A percentile compares a stretch with the other conserved stretches of the same genome.
phyloP scores from a whole-genome alignment of 2,797 vertebrate species.

The Prunella strophiata region DNA sequence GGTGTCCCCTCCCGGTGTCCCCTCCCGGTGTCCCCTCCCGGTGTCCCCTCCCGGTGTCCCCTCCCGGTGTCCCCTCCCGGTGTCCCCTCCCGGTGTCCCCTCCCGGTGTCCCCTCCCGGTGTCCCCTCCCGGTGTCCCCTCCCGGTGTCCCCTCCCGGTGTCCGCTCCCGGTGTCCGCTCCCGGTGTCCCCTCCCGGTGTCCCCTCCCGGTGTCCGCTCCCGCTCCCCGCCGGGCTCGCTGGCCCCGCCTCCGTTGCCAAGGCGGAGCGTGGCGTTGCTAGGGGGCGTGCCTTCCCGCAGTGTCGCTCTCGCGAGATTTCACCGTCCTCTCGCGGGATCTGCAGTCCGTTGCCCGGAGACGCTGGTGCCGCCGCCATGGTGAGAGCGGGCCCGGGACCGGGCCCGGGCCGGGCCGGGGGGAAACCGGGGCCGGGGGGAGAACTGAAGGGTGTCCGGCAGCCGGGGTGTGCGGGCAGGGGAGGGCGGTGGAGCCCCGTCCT shows the following conservation, averaged over 20 bases:
- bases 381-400: not conserved
- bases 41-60: too few species aligned
- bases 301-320: not conserved
- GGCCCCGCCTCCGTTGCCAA: not conserved
- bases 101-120: too few species aligned
- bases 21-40: too few species aligned
- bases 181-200: not conserved
- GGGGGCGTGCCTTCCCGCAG: accelerated
- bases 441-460: not conserved
- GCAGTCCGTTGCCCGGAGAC: conserved; percentile 65
- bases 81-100: too few species aligned
- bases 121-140: too few species aligned
- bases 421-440: not conserved
- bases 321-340: not conserved
- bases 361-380: conserved; percentile 13
- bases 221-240: not conserved
- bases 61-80: too few species aligned
- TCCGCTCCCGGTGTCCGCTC: too few species aligned
- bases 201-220: not conserved
- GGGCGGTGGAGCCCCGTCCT: not conserved
- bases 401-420: accelerated
- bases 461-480: not conserved
- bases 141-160: too few species aligned
- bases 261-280: not conserved
- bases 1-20: too few species aligned